Evolutionary conservation across 2,888 invertebrate species (phyloP).

Genomic region (Eupithecia inturbata): DNA sequence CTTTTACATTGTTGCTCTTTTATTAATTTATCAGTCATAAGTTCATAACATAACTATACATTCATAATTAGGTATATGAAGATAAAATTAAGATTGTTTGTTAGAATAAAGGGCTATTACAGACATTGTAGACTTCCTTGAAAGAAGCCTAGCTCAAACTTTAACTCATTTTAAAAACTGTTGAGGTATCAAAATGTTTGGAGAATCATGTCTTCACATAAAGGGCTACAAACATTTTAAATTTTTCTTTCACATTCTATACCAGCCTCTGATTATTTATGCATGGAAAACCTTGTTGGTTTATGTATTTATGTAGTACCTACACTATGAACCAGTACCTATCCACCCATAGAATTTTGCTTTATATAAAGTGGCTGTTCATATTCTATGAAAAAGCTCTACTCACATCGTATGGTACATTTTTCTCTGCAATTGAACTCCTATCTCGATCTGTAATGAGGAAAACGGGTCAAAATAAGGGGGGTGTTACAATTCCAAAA

Average conservation of each 20-base stretch:
- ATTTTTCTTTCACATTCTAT: not conserved
- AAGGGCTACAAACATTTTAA: not conserved
- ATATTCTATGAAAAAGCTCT: constrained; percentile 43
- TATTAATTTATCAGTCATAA: too few species aligned
- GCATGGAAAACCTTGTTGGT: constrained; percentile 3
- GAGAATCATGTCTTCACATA: not conserved
- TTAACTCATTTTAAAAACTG: not conserved
- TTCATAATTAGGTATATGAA: too few species aligned
- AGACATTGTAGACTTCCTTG: not conserved
- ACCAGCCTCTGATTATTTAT: constrained; percentile 2
- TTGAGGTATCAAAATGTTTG: not conserved
- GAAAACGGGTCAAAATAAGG: constrained; percentile 60
- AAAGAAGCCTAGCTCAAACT: not conserved
- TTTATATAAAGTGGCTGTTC: constrained; percentile 15
- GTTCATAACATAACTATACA: not conserved
- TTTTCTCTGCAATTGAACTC: constrained; percentile 84
- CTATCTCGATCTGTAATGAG: constrained; percentile 84
- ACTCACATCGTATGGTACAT: constrained; percentile 86
- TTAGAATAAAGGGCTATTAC: not conserved
- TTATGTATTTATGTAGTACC: not conserved
- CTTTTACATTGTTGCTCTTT: too few species aligned
- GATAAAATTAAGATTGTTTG: not conserved
- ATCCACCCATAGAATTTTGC: constrained; percentile 9
- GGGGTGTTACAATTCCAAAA: constrained; percentile 54
- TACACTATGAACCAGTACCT: not conserved